Percentiles rank a stretch among this genome's conserved stretches.
phyloP scores from a whole-genome alignment of 2,113 vertebrate genomes.

The Mus pahari region DNA sequence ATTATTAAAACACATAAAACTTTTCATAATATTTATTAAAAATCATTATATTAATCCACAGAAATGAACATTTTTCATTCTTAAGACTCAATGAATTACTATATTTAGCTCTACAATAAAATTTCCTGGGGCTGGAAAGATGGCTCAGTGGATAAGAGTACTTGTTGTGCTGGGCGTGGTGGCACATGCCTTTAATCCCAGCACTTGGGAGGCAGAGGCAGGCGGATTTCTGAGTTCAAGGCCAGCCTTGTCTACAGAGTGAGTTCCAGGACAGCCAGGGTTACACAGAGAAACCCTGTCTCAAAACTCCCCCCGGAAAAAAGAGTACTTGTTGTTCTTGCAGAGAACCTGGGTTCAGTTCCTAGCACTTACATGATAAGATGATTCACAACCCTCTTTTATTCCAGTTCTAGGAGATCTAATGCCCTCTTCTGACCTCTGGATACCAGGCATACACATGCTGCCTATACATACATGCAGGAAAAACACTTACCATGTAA shows the following conservation, averaged over 20 bases:
- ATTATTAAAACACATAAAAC: constrained; percentile 44
- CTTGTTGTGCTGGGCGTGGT: too few species aligned
- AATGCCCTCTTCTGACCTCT: background rate
- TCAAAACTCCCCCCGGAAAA: too few species aligned
- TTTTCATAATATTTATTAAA: constrained; percentile 54
- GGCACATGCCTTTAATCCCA: too few species aligned
- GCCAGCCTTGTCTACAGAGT: too few species aligned
- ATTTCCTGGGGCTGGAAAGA: background rate
- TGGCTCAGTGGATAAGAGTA: background rate
- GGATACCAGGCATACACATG: background rate
- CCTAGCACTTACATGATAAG: background rate
- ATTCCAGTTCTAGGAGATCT: background rate
- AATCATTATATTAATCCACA: background rate
- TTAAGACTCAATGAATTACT: constrained; percentile 11
- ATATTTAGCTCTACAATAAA: constrained; percentile 14
- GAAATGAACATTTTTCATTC: constrained; percentile 49
- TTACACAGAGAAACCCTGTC: too few species aligned
- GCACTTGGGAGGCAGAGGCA: too few species aligned
- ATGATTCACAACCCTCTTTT: background rate
- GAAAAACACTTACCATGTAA: background rate
- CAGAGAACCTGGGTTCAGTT: background rate
- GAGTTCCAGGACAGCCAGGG: too few species aligned
- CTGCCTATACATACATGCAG: background rate
- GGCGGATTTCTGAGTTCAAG: too few species aligned
- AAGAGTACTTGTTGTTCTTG: background rate